Evolutionary conservation across 2,113 vertebrate genomes (phyloP).

Genomic region (Chaetops frenatus): DNA sequence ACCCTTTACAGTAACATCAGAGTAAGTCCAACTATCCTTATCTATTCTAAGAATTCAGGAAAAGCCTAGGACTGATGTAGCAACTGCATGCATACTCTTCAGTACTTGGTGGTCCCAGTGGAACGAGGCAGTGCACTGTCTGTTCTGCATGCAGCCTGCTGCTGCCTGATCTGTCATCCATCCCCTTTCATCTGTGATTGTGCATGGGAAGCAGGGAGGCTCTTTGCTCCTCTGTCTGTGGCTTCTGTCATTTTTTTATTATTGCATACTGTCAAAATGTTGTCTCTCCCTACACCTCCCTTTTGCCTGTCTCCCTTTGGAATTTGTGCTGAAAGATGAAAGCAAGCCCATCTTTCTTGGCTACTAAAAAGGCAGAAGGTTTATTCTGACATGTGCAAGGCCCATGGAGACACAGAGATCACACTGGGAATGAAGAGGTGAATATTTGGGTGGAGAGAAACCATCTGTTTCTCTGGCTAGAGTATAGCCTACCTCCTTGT

Average conservation of each 20-base stretch:
- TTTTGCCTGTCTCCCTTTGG: neutral
- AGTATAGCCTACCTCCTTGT: neutral
- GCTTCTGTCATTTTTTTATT: conserved; percentile 43
- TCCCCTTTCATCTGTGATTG: conserved; percentile 36
- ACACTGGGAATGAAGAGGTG: neutral
- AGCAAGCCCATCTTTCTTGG: neutral
- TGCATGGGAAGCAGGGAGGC: conserved; percentile 34
- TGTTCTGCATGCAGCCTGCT: conserved; percentile 27
- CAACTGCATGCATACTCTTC: neutral
- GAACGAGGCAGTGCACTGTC: neutral
- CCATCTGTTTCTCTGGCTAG: neutral
- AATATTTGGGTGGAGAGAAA: neutral
- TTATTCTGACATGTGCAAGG: neutral
- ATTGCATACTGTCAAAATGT: conserved; percentile 30
- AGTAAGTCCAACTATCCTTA: neutral
- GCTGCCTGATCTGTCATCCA: neutral
- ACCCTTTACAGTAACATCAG: neutral
- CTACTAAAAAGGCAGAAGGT: neutral
- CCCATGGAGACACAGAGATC: neutral
- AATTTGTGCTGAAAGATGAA: conserved; percentile 33
- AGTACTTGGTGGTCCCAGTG: neutral
- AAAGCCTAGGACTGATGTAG: neutral
- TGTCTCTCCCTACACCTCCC: neutral
- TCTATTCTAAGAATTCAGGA: neutral
- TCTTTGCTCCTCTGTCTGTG: conserved; percentile 11